These are phyloP conservation scores for Sisor rabdophorus DNA, from an alignment of 2,113 vertebrate species.

Conservation along the genomic window DNA sequence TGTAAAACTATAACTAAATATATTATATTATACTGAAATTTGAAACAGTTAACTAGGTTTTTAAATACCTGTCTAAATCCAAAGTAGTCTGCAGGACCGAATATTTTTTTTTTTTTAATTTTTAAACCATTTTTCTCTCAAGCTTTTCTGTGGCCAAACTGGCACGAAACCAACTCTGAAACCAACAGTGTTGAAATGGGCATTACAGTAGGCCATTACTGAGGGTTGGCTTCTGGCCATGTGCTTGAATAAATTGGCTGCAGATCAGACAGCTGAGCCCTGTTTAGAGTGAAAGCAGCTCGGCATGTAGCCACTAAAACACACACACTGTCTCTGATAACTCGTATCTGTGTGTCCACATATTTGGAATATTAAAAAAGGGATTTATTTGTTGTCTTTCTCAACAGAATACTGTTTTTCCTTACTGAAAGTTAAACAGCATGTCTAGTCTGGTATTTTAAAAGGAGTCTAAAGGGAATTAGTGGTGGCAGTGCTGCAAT, in stretches of 20 bases:
- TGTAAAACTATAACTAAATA: neutral
- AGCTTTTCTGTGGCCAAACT: constrained; percentile 16
- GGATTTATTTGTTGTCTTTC: neutral
- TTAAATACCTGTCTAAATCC: neutral
- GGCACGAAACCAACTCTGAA: neutral
- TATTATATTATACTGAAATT: neutral
- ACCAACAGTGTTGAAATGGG: constrained; percentile 15
- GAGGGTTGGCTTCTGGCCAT: constrained; percentile 26
- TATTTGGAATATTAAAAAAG: neutral
- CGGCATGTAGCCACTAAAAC: constrained; percentile 5
- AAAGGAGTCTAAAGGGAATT: constrained; percentile 1
- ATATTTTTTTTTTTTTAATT: constrained; percentile 11
- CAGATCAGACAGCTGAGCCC: constrained; percentile 32
- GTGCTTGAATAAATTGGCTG: constrained; percentile 40
- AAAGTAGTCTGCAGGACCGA: neutral
- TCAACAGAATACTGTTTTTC: neutral
- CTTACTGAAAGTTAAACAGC: neutral
- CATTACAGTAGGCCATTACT: constrained; percentile 24
- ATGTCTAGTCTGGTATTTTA: neutral
- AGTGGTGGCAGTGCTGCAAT: constrained; percentile 3
- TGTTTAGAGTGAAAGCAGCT: constrained; percentile 24
- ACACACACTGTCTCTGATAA: neutral
- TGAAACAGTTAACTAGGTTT: neutral
- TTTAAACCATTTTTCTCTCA: neutral
- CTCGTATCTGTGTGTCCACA: neutral